A percentile compares a stretch with the other conserved stretches of the same genome.
These are phyloP conservation scores for Spheniscus humboldti DNA, from an alignment of 2,797 vertebrate species.

Conservation along the genomic window DNA sequence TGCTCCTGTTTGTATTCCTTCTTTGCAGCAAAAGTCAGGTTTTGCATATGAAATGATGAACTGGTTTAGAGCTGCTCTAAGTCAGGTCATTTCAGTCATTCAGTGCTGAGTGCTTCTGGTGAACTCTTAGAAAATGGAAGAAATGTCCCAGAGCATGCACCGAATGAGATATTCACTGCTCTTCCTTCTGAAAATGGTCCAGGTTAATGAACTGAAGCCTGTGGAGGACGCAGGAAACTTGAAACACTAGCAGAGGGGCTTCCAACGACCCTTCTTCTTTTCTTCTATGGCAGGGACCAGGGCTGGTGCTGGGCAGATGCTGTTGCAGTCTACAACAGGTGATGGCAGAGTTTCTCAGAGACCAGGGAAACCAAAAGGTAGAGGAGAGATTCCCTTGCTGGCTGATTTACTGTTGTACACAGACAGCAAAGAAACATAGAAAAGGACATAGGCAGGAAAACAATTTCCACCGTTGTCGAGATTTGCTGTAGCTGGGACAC, in stretches of 20 bases:
- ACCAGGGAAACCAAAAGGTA: not conserved
- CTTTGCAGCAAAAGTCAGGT: not conserved
- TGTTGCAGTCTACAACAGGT: not conserved
- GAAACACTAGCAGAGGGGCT: not conserved
- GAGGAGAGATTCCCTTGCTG: not conserved
- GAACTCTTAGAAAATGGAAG: not conserved
- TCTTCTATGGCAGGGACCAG: not conserved
- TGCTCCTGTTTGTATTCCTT: not conserved
- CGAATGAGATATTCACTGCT: not conserved
- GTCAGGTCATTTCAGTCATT: not conserved
- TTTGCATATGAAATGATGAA: not conserved
- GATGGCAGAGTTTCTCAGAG: not conserved
- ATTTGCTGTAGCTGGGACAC: not conserved
- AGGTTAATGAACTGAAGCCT: not conserved
- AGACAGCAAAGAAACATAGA: not conserved
- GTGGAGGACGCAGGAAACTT: not conserved
- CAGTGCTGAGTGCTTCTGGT: not conserved
- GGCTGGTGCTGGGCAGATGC: not conserved
- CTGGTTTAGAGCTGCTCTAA: not conserved
- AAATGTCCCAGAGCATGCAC: not conserved
- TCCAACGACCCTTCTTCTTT: not conserved
- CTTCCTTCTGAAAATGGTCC: not conserved
- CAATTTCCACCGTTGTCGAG: rapidly evolving
- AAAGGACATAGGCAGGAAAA: not conserved
- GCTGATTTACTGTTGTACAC: not conserved